Evolutionary conservation across 1,140 invertebrate species (phyloP).

Genomic region (Drosophila elegans): DNA sequence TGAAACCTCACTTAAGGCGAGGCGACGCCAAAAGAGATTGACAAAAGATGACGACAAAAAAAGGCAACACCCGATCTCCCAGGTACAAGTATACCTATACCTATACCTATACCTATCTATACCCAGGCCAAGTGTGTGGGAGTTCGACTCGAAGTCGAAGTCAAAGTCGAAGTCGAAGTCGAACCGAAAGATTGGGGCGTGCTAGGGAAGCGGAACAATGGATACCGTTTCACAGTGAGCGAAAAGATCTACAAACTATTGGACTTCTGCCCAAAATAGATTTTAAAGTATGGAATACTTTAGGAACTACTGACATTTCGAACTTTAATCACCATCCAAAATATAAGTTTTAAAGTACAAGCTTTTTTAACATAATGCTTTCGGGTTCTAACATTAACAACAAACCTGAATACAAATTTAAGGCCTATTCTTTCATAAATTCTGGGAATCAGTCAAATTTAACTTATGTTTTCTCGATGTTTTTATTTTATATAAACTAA

Average conservation of each 20-base stretch:
- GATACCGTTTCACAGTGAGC: slow-evolving; percentile 34
- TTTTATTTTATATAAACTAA: too few species aligned
- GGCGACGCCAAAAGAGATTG: slow-evolving; percentile 65
- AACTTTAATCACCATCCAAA: not conserved
- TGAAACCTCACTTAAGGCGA: slow-evolving; percentile 72
- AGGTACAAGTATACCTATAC: slow-evolving; percentile 21
- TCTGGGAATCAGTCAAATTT: too few species aligned
- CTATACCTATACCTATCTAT: slow-evolving; percentile 9
- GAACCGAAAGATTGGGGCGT: slow-evolving; percentile 46
- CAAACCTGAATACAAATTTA: too few species aligned
- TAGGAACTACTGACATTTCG: not conserved
- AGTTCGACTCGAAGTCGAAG: slow-evolving; percentile 17
- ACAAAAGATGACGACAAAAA: slow-evolving; percentile 63
- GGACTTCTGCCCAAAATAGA: not conserved
- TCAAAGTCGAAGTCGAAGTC: slow-evolving; percentile 12
- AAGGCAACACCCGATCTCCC: slow-evolving; percentile 38
- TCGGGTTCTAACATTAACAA: too few species aligned
- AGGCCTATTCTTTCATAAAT: too few species aligned
- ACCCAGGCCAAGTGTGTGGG: slow-evolving; percentile 28
- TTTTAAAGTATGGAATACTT: not conserved
- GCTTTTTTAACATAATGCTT: too few species aligned
- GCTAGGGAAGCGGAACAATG: slow-evolving; percentile 50
- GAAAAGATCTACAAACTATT: not conserved
- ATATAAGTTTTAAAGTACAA: not conserved
- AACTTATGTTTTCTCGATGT: too few species aligned